phyloP scores from a whole-genome alignment of 2,888 invertebrate genomes.

The Scotopteryx bipunctaria region DNA sequence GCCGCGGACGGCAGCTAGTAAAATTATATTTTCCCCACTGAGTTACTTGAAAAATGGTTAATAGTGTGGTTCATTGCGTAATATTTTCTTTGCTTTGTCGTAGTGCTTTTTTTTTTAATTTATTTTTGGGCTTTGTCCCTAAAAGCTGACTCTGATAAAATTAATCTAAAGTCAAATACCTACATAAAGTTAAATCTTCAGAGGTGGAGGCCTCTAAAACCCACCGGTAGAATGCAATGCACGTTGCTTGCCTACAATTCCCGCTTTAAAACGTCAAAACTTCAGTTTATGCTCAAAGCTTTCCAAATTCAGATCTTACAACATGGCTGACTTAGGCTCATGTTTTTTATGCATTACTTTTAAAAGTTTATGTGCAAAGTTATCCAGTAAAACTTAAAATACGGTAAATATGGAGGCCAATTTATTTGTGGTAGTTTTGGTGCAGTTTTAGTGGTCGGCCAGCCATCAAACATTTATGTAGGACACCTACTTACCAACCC shows the following conservation, averaged over 20 bases:
- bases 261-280: constrained; percentile 39
- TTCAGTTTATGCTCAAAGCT: constrained; percentile 18
- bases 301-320: constrained; percentile 25
- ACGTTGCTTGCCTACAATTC: constrained; percentile 71
- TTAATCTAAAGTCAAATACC: background rate
- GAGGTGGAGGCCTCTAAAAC: constrained; percentile 20
- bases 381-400: constrained; percentile 11
- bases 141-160: too few species aligned
- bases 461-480: too few species aligned
- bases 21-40: too few species aligned
- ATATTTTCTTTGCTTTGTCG: too few species aligned
- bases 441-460: background rate
- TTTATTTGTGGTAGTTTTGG: background rate
- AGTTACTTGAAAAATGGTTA: too few species aligned
- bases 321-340: constrained; percentile 1
- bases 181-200: background rate
- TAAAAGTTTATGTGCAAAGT: constrained; percentile 16
- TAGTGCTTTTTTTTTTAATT: too few species aligned
- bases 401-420: constrained; percentile 1
- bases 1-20: too few species aligned
- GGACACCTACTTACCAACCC: too few species aligned
- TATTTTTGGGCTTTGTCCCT: too few species aligned
- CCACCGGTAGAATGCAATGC: constrained; percentile 50
- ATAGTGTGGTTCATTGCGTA: too few species aligned
- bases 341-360: constrained; percentile 14